phyloP scores from a whole-genome alignment of 1,140 invertebrate genomes.

The Calephelis nemesis region DNA sequence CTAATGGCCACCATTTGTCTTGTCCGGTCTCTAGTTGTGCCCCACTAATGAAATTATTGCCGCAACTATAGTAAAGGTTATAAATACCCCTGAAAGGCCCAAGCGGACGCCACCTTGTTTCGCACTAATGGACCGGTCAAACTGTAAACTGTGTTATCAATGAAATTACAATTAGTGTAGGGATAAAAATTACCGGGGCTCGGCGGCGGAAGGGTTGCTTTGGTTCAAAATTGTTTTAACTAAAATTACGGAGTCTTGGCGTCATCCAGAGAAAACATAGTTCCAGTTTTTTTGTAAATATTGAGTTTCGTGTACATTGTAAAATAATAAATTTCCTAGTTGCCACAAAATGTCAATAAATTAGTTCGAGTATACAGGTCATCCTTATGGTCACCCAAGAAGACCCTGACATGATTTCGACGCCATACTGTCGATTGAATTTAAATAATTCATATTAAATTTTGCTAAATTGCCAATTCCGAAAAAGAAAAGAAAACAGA shows the following conservation, averaged over 20 bases:
- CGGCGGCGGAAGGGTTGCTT: constrained; percentile 41
- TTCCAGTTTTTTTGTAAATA: too few relatives aligned
- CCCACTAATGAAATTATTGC: constrained; percentile 79
- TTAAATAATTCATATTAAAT: too few relatives aligned
- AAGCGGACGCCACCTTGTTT: constrained; percentile 73
- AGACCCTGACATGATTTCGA: too few relatives aligned
- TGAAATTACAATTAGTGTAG: constrained; percentile 77
- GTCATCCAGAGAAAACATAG: background rate
- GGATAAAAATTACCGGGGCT: constrained; percentile 67
- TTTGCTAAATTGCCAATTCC: too few relatives aligned
- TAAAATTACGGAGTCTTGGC: constrained; percentile 41
- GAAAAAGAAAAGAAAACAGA: too few relatives aligned
- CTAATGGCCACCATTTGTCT: constrained; percentile 77
- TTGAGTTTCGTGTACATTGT: too few relatives aligned
- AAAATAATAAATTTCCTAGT: too few relatives aligned
- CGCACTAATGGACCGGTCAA: constrained; percentile 77
- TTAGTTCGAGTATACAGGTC: too few relatives aligned
- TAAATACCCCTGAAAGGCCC: constrained; percentile 74
- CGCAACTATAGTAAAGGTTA: constrained; percentile 78
- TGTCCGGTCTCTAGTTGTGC: constrained; percentile 75
- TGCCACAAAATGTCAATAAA: too few relatives aligned
- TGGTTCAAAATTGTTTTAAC: constrained; percentile 1
- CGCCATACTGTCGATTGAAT: too few relatives aligned
- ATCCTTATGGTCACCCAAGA: too few relatives aligned
- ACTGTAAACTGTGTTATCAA: constrained; percentile 79